phyloP scores from a whole-genome alignment of 1,140 invertebrate genomes.

The Drosophila tropicalis region DNA sequence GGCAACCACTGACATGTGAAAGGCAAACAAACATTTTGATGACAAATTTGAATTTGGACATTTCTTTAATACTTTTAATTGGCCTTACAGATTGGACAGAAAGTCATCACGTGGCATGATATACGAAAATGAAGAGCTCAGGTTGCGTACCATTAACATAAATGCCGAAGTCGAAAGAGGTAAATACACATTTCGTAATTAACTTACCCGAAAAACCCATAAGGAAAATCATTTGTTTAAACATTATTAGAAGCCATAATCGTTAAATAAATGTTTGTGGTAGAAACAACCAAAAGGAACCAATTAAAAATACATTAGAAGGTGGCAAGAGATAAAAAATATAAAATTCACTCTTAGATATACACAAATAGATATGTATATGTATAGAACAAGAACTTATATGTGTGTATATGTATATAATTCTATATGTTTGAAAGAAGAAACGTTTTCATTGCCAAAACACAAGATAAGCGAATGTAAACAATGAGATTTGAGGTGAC shows the following conservation, averaged over 20 bases:
- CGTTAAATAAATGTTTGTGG: slow-evolving; percentile 27
- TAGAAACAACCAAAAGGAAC: slow-evolving; percentile 40
- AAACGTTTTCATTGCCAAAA: slow-evolving; percentile 64
- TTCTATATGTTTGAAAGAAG: slow-evolving; percentile 27
- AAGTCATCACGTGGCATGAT: slow-evolving; percentile 94
- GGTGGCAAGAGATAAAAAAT: slow-evolving; percentile 28
- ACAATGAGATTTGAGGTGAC: slow-evolving; percentile 63
- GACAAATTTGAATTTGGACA: slow-evolving; percentile 1
- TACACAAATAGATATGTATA: slow-evolving; percentile 29
- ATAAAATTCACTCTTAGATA: slow-evolving; percentile 43
- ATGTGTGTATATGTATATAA: slow-evolving; percentile 25
- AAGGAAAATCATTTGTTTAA: slow-evolving; percentile 26
- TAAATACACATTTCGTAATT: slow-evolving; percentile 80
- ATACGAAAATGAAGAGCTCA: slow-evolving; percentile 95
- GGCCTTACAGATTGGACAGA: slow-evolving; percentile 87
- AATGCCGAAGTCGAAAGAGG: slow-evolving; percentile 96
- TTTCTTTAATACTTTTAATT: slow-evolving; percentile 9
- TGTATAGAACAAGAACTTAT: slow-evolving; percentile 12
- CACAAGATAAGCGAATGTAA: slow-evolving; percentile 63
- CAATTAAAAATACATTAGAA: slow-evolving; percentile 75
- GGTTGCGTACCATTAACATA: slow-evolving; percentile 94
- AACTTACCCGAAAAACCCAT: slow-evolving; percentile 20
- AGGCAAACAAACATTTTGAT: slow-evolving; percentile 45
- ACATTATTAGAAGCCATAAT: slow-evolving; percentile 59
- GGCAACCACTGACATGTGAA: slow-evolving; percentile 60